A percentile compares a stretch with the other conserved stretches of the same genome.
Conservation (phyloP, 2,888 invertebrate species). For the Ashinkailepas kermadecensis region DNA sequence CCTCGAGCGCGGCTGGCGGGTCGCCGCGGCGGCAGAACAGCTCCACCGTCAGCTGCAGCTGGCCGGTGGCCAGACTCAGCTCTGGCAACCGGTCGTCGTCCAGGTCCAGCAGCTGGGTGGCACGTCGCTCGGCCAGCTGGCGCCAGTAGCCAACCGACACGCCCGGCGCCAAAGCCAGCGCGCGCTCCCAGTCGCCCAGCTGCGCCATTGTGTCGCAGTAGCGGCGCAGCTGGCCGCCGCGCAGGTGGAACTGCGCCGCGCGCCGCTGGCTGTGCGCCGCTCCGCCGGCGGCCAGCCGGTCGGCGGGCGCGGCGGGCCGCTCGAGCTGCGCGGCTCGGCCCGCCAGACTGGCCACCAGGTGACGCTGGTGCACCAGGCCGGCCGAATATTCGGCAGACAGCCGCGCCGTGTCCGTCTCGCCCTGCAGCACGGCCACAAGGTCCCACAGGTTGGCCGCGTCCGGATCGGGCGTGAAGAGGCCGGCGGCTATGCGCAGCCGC, state of each 20-base stretch:
- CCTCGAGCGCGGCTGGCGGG: background rate
- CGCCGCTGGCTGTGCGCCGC: slow-evolving; percentile 38
- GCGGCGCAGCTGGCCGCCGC: slow-evolving; percentile 42
- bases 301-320: background rate
- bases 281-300: background rate
- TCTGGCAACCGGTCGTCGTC: background rate
- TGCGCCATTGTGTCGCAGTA: slow-evolving; percentile 45
- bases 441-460: slow-evolving; percentile 43
- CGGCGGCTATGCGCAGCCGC: slow-evolving; percentile 40
- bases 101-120: background rate
- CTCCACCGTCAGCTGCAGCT: background rate
- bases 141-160: slow-evolving; percentile 44
- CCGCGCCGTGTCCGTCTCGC: slow-evolving; percentile 38
- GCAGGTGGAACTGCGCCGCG: slow-evolving; percentile 41
- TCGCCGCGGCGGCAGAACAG: background rate
- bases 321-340: slow-evolving; percentile 31
- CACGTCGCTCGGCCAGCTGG: slow-evolving; percentile 35
- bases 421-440: slow-evolving; percentile 40
- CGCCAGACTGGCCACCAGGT: slow-evolving; percentile 39
- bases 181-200: slow-evolving; percentile 44
- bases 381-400: slow-evolving; percentile 40
- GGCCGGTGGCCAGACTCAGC: background rate
- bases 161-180: slow-evolving; percentile 44
- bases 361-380: slow-evolving; percentile 44
- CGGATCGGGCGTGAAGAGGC: slow-evolving; percentile 36